Conservation (phyloP, 2,113 vertebrate genomes). For the Rhinichthys klamathensis region DNA sequence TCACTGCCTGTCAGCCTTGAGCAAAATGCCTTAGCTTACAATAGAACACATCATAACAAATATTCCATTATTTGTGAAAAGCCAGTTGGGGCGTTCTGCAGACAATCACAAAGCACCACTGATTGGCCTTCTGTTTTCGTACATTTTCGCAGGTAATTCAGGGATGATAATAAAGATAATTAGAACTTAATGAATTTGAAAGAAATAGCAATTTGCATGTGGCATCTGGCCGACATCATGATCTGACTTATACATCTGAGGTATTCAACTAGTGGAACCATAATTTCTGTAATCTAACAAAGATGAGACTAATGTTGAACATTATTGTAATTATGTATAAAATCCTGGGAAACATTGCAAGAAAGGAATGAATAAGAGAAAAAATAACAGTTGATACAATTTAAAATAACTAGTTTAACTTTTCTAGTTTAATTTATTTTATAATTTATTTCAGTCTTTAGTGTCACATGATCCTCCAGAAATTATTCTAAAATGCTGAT, state of each 20-base stretch:
- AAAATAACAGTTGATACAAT: not conserved
- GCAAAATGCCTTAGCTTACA: slow-evolving; percentile 15
- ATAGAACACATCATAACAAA: slow-evolving; percentile 43
- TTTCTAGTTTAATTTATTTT: not conserved
- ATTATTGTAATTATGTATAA: too few species aligned
- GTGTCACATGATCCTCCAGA: not conserved
- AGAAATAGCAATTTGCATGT: slow-evolving; percentile 27
- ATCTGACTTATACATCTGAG: slow-evolving; percentile 1
- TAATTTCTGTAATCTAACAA: slow-evolving; percentile 10
- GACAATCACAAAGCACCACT: slow-evolving; percentile 11
- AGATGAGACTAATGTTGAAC: not conserved
- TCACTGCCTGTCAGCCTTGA: slow-evolving; percentile 40
- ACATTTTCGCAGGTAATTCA: slow-evolving; percentile 45
- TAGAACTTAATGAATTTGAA: slow-evolving; percentile 49
- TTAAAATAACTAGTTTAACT: not conserved
- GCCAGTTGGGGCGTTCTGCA: slow-evolving; percentile 39
- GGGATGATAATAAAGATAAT: slow-evolving; percentile 51
- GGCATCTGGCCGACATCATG: slow-evolving; percentile 29
- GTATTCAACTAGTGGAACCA: not conserved
- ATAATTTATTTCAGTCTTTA: not conserved
- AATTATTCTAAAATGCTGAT: not conserved
- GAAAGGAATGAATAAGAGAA: not conserved
- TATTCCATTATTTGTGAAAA: slow-evolving; percentile 44
- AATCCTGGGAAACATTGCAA: not conserved
- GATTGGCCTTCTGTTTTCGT: slow-evolving; percentile 22